Conservation (phyloP, 2,888 invertebrate species). For the Tipula lateralis region DNA sequence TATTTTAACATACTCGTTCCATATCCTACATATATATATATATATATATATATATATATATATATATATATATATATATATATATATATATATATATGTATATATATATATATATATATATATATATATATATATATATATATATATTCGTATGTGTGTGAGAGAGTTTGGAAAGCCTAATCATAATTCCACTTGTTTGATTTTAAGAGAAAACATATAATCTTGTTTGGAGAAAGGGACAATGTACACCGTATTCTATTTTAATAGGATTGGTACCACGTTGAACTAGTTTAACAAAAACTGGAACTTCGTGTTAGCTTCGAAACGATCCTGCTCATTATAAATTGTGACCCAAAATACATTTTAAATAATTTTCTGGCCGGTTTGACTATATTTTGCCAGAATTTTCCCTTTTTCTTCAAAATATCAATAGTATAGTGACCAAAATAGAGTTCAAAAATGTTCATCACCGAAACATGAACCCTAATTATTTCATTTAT, state of each 20-base stretch:
- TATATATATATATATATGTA: too few relatives aligned
- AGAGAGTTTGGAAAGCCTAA: neutral
- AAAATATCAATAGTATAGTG: too few relatives aligned
- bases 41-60: too few relatives aligned
- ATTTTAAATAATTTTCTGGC: too few relatives aligned
- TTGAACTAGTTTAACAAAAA: neutral
- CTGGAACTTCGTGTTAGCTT: neutral
- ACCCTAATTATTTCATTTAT: neutral
- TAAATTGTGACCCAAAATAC: too few relatives aligned
- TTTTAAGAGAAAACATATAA: neutral
- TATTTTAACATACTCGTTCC: neutral
- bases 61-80: too few relatives aligned
- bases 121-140: neutral
- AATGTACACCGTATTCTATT: neutral
- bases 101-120: too few relatives aligned
- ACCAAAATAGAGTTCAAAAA: neutral
- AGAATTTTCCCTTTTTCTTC: too few relatives aligned
- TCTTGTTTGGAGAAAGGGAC: neutral
- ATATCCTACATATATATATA: neutral
- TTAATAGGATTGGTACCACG: neutral
- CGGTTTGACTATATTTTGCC: too few relatives aligned
- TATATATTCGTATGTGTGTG: neutral
- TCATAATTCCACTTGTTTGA: neutral
- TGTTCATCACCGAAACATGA: neutral
- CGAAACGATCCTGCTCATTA: too few relatives aligned